Conservation (phyloP, 2,797 vertebrate species). For the Galago senegalensis region DNA sequence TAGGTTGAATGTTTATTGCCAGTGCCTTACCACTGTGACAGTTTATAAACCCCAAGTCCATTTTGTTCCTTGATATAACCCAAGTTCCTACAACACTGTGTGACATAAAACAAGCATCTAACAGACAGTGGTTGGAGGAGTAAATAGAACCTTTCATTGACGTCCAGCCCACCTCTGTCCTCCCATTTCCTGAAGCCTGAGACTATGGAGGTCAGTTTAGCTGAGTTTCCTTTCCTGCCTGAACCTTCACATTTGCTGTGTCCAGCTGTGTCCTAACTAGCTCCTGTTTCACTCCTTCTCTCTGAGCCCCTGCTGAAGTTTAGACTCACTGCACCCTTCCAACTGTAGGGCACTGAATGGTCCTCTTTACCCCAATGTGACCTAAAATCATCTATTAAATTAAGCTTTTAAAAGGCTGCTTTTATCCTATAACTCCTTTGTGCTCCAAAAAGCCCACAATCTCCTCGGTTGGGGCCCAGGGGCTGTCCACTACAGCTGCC, state of each 20-base stretch:
- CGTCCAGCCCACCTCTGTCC: fast-evolving
- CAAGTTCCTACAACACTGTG: not conserved
- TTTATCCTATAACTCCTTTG: not conserved
- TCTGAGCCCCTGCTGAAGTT: too few relatives aligned
- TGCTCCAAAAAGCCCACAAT: not conserved
- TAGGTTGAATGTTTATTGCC: not conserved
- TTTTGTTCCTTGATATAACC: not conserved
- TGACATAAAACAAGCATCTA: not conserved
- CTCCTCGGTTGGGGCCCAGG: not conserved
- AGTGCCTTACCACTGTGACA: too few relatives aligned
- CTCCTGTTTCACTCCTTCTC: not conserved
- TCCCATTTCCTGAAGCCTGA: not conserved
- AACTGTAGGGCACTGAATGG: fast-evolving
- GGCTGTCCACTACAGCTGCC: not conserved
- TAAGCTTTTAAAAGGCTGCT: not conserved
- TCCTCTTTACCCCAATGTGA: too few relatives aligned
- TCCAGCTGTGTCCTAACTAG: not conserved
- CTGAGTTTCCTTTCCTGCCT: not conserved
- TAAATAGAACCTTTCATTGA: not conserved
- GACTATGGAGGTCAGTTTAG: not conserved
- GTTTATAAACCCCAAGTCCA: not conserved
- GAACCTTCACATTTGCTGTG: not conserved
- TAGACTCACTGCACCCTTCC: not conserved
- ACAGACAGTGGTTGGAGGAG: not conserved
- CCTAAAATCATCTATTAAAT: not conserved